These are phyloP conservation scores for Arctocebus calabarensis DNA, from an alignment of 2,797 vertebrate species.

Conservation along the genomic window DNA sequence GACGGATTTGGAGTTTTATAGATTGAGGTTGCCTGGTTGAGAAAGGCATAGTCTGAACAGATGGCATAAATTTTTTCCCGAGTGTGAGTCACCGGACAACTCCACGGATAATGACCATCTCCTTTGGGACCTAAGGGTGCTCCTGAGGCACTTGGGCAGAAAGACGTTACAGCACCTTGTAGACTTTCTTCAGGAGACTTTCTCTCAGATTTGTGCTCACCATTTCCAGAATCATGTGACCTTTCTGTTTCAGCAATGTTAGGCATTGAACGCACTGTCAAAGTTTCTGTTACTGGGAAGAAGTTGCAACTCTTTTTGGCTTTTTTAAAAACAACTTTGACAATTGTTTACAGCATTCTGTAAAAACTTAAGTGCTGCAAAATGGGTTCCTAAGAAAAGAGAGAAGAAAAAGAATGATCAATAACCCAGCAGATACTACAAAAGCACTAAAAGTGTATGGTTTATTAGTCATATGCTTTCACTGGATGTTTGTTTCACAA, in stretches of 20 bases:
- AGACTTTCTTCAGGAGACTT: conserved; percentile 84
- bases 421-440: background rate
- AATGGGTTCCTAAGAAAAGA: conserved; percentile 74
- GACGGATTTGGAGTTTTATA: conserved; percentile 89
- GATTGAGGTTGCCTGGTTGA: conserved; percentile 95
- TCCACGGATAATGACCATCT: conserved; percentile 95
- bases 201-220: conserved; percentile 87
- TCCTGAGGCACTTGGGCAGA: conserved; percentile 87
- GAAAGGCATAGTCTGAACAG: conserved; percentile 98
- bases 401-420: conserved; percentile 4
- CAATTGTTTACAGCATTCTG: conserved; percentile 74
- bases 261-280: conserved; percentile 92
- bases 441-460: background rate
- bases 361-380: conserved; percentile 69
- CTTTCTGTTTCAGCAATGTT: conserved; percentile 93
- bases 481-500: background rate
- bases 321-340: conserved; percentile 60
- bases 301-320: conserved; percentile 32
- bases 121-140: conserved; percentile 90
- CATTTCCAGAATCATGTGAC: conserved; percentile 89
- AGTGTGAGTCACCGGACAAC: conserved; percentile 97
- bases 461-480: background rate
- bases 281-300: conserved; percentile 47
- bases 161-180: conserved; percentile 85
- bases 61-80: conserved; percentile 99